Base-by-base conservation (phyloP, 2,888 invertebrate genomes). In the Antitype chi region DNA sequence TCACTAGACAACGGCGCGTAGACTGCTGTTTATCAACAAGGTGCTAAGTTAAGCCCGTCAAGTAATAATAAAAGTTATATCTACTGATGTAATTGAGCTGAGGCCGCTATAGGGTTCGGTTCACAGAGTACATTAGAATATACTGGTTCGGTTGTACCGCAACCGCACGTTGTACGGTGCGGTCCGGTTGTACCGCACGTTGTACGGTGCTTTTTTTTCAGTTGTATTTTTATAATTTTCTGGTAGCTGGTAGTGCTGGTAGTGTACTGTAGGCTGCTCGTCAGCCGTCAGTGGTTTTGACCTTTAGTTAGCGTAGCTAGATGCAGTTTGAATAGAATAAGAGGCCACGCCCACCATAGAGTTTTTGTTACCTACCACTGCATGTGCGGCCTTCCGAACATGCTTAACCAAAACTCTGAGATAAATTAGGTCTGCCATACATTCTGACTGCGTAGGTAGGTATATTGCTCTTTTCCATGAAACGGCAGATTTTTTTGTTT, bases 11-110 rank as follows among this genome's bases (percentile, higher is more conserved):
- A 60, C 68, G 73, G 53, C 70, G 25, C 47, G 7, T 59, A 55
- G 13, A 74, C 74, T 82, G 55, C 72, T 78, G 72, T 72, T 78
- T 82, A 84, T 84, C 83, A 85, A 72, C 49, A 68, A 32, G 28
- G 49, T 49, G 62, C 47, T 66, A 59, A 47, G 71, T 72, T 64
- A 57, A n/a, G n/a, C 25, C 55, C 52, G 67, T 63, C 57, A 15
- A 20, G 75, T 57, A 57, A 67, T 57, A 57, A 67, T 78, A 60
- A 60, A 59, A 59, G 55, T 25, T 6, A n/a, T 4, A 57, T n/a
- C n/a, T 25, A 57, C 0, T 57, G 25, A 8, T 9, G 20, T 20
- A 59, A 11, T 28, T 32, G 59, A 60, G 59, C 28, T 28, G 59
- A 59, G 28, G 28, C 52, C 52, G 7, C 49, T 17, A 52, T 20